A percentile compares a stretch with the other conserved stretches of the same genome.
Evolutionary conservation across 2,113 vertebrate species (phyloP).

Genomic region (Rhinopomastus cyanomelas): DNA sequence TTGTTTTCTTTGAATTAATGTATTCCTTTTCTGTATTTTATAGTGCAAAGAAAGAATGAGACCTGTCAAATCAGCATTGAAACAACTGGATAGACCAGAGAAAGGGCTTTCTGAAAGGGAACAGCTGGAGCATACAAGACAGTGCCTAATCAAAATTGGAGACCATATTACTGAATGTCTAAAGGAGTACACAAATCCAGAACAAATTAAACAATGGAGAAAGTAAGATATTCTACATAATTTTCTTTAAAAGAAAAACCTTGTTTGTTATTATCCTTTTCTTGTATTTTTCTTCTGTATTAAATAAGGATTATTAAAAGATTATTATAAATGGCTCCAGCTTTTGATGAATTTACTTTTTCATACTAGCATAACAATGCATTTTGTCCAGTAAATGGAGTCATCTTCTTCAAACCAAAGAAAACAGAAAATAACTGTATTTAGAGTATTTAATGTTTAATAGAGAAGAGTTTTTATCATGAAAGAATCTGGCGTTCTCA

Average conservation of each 20-base stretch:
- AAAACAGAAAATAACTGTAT: background rate
- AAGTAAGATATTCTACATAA: slow-evolving; percentile 78
- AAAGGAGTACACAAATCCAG: slow-evolving; percentile 94
- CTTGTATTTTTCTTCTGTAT: background rate
- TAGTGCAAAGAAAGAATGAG: slow-evolving; percentile 99
- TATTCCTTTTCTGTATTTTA: slow-evolving; percentile 1
- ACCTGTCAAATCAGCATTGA: slow-evolving; percentile 95
- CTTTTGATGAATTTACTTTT: slow-evolving; percentile 2
- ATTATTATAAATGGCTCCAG: background rate
- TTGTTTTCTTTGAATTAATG: background rate
- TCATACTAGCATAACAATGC: background rate
- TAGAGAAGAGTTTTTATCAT: background rate
- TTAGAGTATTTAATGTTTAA: slow-evolving; percentile 8
- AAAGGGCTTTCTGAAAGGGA: slow-evolving; percentile 98
- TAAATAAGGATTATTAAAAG: slow-evolving; percentile 19
- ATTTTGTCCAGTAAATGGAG: background rate
- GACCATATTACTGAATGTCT: slow-evolving; percentile 98
- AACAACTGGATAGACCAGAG: slow-evolving; percentile 96
- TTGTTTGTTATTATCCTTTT: background rate
- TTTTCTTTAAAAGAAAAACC: background rate
- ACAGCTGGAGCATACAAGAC: slow-evolving; percentile 95
- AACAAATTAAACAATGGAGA: slow-evolving; percentile 97
- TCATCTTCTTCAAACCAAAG: background rate
- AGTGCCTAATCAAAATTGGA: slow-evolving; percentile 97
- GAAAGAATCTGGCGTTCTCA: slow-evolving; percentile 17